Evolutionary conservation across 2,113 vertebrate species (phyloP).

Genomic region (Mugil cephalus): DNA sequence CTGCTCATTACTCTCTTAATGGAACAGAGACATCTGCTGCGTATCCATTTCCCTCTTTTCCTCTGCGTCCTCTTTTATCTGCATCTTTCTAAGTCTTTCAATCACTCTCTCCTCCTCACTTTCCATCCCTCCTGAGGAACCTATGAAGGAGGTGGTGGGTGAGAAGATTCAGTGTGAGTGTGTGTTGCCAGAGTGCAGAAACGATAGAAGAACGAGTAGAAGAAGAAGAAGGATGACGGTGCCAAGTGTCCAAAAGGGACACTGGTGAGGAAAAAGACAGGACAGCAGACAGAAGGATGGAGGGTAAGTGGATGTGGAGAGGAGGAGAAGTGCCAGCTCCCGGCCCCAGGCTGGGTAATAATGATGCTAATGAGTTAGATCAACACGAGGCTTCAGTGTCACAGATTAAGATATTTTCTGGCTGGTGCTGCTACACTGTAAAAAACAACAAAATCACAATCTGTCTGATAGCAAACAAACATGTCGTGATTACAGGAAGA

Average conservation of each 20-base stretch:
- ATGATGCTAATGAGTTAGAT: conserved; percentile 63
- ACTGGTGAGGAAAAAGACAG: not conserved
- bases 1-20: conserved; percentile 70
- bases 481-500: no score
- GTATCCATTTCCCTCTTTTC: conserved; percentile 17
- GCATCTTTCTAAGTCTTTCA: conserved; percentile 5
- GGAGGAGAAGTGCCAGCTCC: conserved; percentile 32
- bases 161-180: not conserved
- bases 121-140: conserved; percentile 20
- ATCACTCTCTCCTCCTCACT: not conserved
- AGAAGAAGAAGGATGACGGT: conserved; percentile 1
- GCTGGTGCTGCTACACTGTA: not conserved
- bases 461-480: no score
- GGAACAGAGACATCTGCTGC: conserved; percentile 66
- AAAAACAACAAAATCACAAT: not conserved
- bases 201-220: not conserved
- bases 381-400: conserved; percentile 39
- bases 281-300: not conserved
- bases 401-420: conserved; percentile 42
- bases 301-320: not conserved
- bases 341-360: conserved; percentile 43
- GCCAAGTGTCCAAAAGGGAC: conserved; percentile 49
- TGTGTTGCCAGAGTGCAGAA: conserved; percentile 19
- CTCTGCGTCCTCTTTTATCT: not conserved
- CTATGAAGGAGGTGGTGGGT: not conserved